Base-by-base conservation (phyloP, 2,113 vertebrate species). In the Saimiri boliviensis region DNA sequence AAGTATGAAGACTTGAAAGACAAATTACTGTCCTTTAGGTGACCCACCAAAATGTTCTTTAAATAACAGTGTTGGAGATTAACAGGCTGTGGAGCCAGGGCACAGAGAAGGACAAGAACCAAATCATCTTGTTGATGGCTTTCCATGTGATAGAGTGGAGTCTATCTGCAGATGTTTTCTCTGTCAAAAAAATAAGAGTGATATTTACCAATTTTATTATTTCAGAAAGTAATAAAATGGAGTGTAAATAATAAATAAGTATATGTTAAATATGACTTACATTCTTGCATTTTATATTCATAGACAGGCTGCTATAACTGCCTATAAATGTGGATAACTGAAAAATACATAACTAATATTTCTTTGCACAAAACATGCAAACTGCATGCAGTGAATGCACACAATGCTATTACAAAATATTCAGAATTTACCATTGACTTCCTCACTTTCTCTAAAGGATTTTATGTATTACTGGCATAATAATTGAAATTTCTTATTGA, bases 31-130 rank as follows among this genome's bases (percentile, higher is more conserved):
- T 89, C 58, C 86, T 74, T 91, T 66, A 52, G n/a, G 68, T 91
- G 60, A 93, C 70, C 73, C 76, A 40, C 58, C 30, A 91, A 82
- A 97, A 86, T 92, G 60, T 89, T 91, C 60, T 89, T 79, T 91
- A 96, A 86, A 52, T 81, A 77, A 93, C 93, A 96, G 17, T 74
- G 68, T 93, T 93, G 0, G 11, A 84, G 45, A 91, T 86, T 71
- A 93, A 94, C 74, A 86, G 42, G 63, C 23, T 79, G 4, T 56
- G 58, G 52, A 91, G 56, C 60, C 71, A 93, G 92, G 81, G 32
- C 47, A 45, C 58, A 91, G 71, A 30, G 86, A 95, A 94, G 49
- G 77, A 80, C 42, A 76, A 52, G 73, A 54, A 84, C 6, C 23
- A 63, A 68, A 91, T 81, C 13, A 56, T 27, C 6, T 7, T 52